Evolutionary conservation across 2,888 invertebrate species (phyloP), one percentile per base, ranked within the genome.

Genomic region (Diaperis boleti): DNA sequence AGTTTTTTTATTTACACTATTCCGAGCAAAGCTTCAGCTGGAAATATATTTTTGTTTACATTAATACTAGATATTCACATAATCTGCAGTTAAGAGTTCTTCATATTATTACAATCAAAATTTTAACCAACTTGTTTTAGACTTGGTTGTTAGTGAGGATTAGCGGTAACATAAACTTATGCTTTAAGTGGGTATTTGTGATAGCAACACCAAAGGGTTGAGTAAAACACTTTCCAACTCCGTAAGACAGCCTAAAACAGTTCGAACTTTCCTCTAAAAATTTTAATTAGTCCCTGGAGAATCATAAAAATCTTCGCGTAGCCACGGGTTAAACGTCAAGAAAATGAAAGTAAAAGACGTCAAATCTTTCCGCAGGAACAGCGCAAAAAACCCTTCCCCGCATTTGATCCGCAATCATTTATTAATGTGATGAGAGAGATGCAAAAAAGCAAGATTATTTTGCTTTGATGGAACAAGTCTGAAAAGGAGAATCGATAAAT

Each of bases 401-500:
- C n/a, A n/a, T n/a, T n/a, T 22, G 22, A 22, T 52, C 52, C 52
- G 31, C 37, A 14, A 37, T 52, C 29, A 55, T 55, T 55, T 42
- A 55, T 55, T 55, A 55, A 42, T 42, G 31, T 11, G 11, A 42
- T 55, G 55, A 55, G 33, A 15, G n/a, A n/a, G 15, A 39, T 7
- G 55, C 33, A 42, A 37, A 55, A 55, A 41, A 39, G 29, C 39
- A 26, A 29, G 42, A 55, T 55, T 41, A 41, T 42, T 55, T 42
- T 20, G 42, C 45, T 45, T 44, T 45, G 56, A 45, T 45, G 44
- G 42, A 47, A 42, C 49, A 17, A 13, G 33, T 41, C 31, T 45
- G 33, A 29, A 47, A 62, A 47, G 54, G 18, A 47, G 47, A 47
- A 59, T 61, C 61, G 61, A 61, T 45, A 57, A 26, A 26, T 17